Base-by-base conservation (phyloP, 1,140 invertebrate species). In the Leptonema lineaticorne region DNA sequence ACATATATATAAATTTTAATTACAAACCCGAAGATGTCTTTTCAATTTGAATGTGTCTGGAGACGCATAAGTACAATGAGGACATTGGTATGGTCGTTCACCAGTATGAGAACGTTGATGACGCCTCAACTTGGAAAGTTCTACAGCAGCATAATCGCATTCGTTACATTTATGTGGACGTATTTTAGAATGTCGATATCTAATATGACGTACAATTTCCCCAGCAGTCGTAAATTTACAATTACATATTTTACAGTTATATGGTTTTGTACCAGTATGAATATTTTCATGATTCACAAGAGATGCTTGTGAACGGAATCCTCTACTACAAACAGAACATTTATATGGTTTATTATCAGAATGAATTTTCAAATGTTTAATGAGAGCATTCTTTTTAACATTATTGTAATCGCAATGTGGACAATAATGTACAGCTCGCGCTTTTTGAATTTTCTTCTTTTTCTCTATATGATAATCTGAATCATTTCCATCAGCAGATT, bases 31-130 rank as follows among this genome's bases (percentile, higher is more conserved):
- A 69, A 94, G 84, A 79, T 96, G 94, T 57, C 94, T 90, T 77
- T 94, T 92, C 75, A 97, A 80, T 81, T 96, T 96, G 76, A 96
- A 97, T 7, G 94, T 96, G 79, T 97, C 94, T 1, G 94, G 94
- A 78, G 92, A 94, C 33, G 94, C 94, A 76, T 97, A 97, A 6
- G 92, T 94, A 81, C 94, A 97, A 79, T 96, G 92, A 0, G 92
- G 91, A 78, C 95, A 97, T 85, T 92, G 87, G 78, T 90, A 90
- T 22, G 88, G 88, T 67, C 87, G 80, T 78, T 89, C 90, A 65
- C 88, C 91, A 0, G 92, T 94, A 75, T 96, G 93, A 76, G 92
- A 94, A 20, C 93, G 84, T 83, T 95, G 94, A 76, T 96, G 93
- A 65, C 93, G 80, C 72, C 93, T 93, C 27, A 95, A 75, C 84